These are phyloP conservation scores for Solenopsis fugax DNA, from an alignment of 1,140 invertebrate species.

Conservation along the genomic window DNA sequence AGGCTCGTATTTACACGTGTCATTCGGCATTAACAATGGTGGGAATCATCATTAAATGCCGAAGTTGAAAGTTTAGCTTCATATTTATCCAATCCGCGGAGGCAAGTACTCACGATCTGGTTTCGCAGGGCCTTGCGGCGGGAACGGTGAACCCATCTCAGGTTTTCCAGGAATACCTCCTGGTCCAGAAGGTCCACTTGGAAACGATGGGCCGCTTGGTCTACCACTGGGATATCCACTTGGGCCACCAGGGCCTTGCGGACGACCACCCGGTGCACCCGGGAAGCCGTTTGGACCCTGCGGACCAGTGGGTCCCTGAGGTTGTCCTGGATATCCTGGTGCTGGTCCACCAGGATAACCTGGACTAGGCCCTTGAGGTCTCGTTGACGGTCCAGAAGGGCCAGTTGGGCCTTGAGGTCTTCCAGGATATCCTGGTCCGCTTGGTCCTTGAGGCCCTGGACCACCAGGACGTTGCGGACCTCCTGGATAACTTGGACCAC, in stretches of 20 bases:
- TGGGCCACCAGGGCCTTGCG: constrained; percentile 65
- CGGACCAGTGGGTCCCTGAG: constrained; percentile 66
- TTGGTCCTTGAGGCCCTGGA: constrained; percentile 70
- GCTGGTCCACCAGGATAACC: constrained; percentile 70
- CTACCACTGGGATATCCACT: constrained; percentile 66
- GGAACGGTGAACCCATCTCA: constrained; percentile 71
- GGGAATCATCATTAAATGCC: constrained; percentile 57
- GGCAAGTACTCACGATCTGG: constrained; percentile 83
- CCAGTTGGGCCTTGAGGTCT: constrained; percentile 69
- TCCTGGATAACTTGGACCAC: constrained; percentile 62
- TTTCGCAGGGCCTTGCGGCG: constrained; percentile 78
- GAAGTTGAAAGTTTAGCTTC: constrained; percentile 46
- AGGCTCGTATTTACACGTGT: constrained; percentile 82
- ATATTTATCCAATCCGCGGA: constrained; percentile 79
- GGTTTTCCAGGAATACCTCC: constrained; percentile 57
- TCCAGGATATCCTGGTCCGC: constrained; percentile 74
- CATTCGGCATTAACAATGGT: constrained; percentile 72
- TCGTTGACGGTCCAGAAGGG: constrained; percentile 47
- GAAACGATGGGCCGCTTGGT: constrained; percentile 70
- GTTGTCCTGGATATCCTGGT: constrained; percentile 70
- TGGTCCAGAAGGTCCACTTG: constrained; percentile 72
- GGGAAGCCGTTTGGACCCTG: constrained; percentile 61
- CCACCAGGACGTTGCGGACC: constrained; percentile 64
- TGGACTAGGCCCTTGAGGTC: constrained; percentile 69
- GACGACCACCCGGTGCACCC: constrained; percentile 40